A percentile compares a stretch with the other conserved stretches of the same genome.
Evolutionary conservation across 2,888 invertebrate genomes (phyloP).

Genomic region (Erebia palarica): DNA sequence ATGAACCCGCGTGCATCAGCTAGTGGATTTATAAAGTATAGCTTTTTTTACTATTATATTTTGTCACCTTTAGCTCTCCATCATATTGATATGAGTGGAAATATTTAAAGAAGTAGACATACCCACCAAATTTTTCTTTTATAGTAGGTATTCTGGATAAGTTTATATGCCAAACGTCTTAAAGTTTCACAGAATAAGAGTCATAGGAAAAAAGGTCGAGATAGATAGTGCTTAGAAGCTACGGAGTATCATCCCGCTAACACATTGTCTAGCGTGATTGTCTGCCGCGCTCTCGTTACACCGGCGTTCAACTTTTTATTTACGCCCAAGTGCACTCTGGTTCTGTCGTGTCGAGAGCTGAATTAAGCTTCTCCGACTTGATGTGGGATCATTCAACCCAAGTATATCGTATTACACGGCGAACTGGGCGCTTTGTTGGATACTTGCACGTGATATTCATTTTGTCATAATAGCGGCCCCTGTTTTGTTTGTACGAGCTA

Average conservation of each 20-base stretch:
- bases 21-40: no score
- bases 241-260: conserved; percentile 72
- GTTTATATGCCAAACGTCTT: neutral
- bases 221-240: conserved; percentile 58
- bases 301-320: conserved; percentile 79
- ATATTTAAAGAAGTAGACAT: no score
- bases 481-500: conserved; percentile 1
- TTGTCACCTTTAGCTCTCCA: no score
- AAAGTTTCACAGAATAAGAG: conserved; percentile 6
- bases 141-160: neutral
- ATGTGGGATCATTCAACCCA: conserved; percentile 82
- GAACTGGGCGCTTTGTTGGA: conserved; percentile 76
- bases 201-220: conserved; percentile 47
- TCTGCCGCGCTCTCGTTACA: conserved; percentile 72
- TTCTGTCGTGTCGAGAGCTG: conserved; percentile 74
- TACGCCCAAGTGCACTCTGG: conserved; percentile 80
- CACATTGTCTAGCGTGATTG: conserved; percentile 79
- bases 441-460: conserved; percentile 77
- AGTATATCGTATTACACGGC: conserved; percentile 78
- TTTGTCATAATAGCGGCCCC: conserved; percentile 51
- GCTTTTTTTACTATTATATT: no score
- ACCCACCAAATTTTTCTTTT: no score
- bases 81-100: no score
- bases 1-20: no score
- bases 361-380: conserved; percentile 78